A percentile compares a stretch with the other conserved stretches of the same genome.
Conservation (phyloP, 2,888 invertebrate genomes). For the Trypoxylon attenuatum region DNA sequence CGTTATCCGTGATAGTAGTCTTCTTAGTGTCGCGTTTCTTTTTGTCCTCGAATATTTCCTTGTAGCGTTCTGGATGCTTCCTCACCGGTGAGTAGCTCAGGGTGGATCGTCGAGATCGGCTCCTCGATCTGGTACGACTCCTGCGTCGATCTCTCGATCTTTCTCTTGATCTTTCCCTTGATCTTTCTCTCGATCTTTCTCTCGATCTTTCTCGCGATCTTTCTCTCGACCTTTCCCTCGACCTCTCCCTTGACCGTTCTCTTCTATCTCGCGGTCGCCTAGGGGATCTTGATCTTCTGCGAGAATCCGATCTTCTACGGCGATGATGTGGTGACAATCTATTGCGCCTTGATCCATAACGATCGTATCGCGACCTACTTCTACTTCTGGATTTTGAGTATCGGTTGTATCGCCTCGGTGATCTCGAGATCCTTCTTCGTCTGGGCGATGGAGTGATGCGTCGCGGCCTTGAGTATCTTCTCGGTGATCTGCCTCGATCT, state of each 20-base stretch:
- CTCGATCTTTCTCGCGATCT: conserved; percentile 50
- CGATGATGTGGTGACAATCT: conserved; percentile 48
- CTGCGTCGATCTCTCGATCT: conserved; percentile 57
- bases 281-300: conserved; percentile 14
- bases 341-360: conserved; percentile 58
- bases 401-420: conserved; percentile 62
- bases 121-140: conserved; percentile 65
- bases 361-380: conserved; percentile 65
- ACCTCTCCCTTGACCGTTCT: conserved; percentile 56
- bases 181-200: no score
- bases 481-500: conserved; percentile 58
- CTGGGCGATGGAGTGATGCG: conserved; percentile 61
- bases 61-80: conserved; percentile 82
- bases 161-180: no score
- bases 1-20: conserved; percentile 61
- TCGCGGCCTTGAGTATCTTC: conserved; percentile 62
- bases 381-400: conserved; percentile 65
- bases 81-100: conserved; percentile 83
- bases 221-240: conserved; percentile 56
- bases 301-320: not conserved
- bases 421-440: conserved; percentile 58
- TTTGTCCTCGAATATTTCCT: conserved; percentile 79
- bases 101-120: conserved; percentile 75
- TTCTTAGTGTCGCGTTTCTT: conserved; percentile 78
- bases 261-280: conserved; percentile 49